Evolutionary conservation across 2,888 invertebrate genomes (phyloP).

Genomic region (Leptura quadrifasciata): DNA sequence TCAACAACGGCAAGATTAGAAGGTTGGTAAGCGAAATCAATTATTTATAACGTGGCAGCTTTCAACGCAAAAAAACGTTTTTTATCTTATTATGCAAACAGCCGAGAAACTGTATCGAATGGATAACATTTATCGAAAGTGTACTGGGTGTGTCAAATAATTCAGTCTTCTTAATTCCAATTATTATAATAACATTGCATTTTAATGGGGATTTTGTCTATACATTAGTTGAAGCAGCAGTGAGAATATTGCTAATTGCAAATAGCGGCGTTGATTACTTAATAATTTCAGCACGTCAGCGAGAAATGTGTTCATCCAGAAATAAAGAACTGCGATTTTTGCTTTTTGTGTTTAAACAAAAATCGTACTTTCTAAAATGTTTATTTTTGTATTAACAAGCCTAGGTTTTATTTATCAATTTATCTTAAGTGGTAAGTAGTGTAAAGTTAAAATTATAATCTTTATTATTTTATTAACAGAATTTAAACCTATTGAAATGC

Average conservation of each 20-base stretch:
- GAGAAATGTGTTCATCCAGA: not conserved
- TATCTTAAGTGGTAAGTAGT: too few relatives aligned
- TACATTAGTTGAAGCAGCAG: not conserved
- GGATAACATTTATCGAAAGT: not conserved
- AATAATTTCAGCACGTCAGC: not conserved
- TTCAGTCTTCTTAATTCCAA: not conserved
- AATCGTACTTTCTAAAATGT: too few relatives aligned
- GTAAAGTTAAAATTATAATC: too few relatives aligned
- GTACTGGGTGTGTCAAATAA: not conserved
- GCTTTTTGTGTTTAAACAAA: too few relatives aligned
- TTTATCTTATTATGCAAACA: conserved; percentile 35
- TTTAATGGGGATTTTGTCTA: not conserved
- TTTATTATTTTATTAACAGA: too few relatives aligned
- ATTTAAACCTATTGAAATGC: too few relatives aligned
- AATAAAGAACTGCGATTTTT: too few relatives aligned
- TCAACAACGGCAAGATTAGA: conserved; percentile 27
- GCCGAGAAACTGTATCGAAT: conserved; percentile 9
- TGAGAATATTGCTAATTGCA: not conserved
- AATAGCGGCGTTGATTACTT: not conserved
- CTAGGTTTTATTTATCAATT: too few relatives aligned
- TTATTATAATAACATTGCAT: not conserved
- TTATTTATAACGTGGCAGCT: conserved; percentile 36
- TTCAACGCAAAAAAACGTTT: conserved; percentile 22
- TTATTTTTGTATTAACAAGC: too few relatives aligned
- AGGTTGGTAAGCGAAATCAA: conserved; percentile 14